Percentiles rank a stretch among this genome's conserved stretches.
Conservation (phyloP, 1,140 invertebrate genomes). For the Drosophila ambigua region DNA sequence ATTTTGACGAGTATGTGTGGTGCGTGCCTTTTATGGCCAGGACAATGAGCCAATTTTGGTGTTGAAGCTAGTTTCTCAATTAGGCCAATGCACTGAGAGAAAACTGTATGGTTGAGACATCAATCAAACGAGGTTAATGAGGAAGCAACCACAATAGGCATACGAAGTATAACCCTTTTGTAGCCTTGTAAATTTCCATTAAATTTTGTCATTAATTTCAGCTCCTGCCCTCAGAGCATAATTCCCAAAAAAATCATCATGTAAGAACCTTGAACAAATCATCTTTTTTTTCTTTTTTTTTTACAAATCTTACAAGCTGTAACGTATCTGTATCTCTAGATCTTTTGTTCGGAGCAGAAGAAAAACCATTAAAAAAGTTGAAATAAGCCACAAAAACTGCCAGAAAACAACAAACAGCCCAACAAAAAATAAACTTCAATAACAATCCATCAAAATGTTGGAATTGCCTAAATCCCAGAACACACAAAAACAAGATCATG, state of each 20-base stretch:
- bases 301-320: slow-evolving; percentile 28
- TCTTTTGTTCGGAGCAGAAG: slow-evolving; percentile 41
- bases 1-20: slow-evolving; percentile 36
- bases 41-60: slow-evolving; percentile 63
- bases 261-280: slow-evolving; percentile 47
- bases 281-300: slow-evolving; percentile 16
- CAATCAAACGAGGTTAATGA: background rate
- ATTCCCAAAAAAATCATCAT: slow-evolving; percentile 15
- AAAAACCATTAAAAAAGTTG: slow-evolving; percentile 55
- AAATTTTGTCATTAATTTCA: slow-evolving; percentile 21
- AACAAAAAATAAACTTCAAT: slow-evolving; percentile 45
- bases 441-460: slow-evolving; percentile 69
- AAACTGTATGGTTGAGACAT: slow-evolving; percentile 2
- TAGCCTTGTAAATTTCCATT: slow-evolving; percentile 2
- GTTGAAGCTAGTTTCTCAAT: slow-evolving; percentile 58
- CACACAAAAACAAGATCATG: slow-evolving; percentile 66
- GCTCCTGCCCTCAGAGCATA: slow-evolving; percentile 6
- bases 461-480: slow-evolving; percentile 62
- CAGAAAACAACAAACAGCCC: slow-evolving; percentile 22
- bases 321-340: slow-evolving; percentile 25
- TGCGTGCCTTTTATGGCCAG: slow-evolving; percentile 64
- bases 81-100: slow-evolving; percentile 50
- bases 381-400: slow-evolving; percentile 50
- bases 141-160: slow-evolving; percentile 2
- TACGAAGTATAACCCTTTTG: background rate